Percentiles rank a stretch among this genome's conserved stretches.
Evolutionary conservation across 2,113 vertebrate genomes (phyloP).

Genomic region (Charadrius vociferus): DNA sequence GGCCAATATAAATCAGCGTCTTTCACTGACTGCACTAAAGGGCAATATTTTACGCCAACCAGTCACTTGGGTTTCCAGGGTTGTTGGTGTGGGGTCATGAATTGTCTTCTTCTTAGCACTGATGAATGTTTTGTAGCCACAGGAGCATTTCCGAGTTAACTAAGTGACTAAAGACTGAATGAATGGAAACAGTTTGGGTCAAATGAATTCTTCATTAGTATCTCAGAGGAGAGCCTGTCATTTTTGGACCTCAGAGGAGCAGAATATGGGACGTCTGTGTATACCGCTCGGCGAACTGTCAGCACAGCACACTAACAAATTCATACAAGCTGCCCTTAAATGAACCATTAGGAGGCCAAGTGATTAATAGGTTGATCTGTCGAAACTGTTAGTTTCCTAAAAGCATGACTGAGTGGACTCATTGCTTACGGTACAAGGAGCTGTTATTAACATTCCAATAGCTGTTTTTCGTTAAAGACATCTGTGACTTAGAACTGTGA

Average conservation of each 20-base stretch:
- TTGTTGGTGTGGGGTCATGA: background rate
- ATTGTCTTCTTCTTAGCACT: background rate
- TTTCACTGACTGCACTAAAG: background rate
- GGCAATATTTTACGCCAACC: background rate
- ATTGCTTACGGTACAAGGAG: conserved; percentile 48
- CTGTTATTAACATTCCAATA: conserved; percentile 63
- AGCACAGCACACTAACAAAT: background rate
- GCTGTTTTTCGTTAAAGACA: conserved; percentile 64
- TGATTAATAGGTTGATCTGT: conserved; percentile 60
- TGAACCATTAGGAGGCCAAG: background rate
- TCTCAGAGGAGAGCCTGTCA: background rate
- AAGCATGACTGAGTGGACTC: conserved; percentile 29
- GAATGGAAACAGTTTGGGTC: conserved; percentile 1
- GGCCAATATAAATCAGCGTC: background rate
- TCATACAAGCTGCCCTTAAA: background rate
- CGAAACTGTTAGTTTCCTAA: conserved; percentile 43
- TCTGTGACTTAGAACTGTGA: conserved; percentile 54
- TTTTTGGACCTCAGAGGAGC: background rate
- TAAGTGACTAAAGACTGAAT: background rate
- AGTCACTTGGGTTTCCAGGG: background rate
- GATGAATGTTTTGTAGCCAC: background rate
- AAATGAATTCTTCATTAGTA: background rate
- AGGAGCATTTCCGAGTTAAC: background rate
- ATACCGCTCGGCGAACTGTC: background rate
- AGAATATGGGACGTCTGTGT: background rate